Conservation (phyloP, 2,888 invertebrate genomes). For the Folsomia candida region DNA sequence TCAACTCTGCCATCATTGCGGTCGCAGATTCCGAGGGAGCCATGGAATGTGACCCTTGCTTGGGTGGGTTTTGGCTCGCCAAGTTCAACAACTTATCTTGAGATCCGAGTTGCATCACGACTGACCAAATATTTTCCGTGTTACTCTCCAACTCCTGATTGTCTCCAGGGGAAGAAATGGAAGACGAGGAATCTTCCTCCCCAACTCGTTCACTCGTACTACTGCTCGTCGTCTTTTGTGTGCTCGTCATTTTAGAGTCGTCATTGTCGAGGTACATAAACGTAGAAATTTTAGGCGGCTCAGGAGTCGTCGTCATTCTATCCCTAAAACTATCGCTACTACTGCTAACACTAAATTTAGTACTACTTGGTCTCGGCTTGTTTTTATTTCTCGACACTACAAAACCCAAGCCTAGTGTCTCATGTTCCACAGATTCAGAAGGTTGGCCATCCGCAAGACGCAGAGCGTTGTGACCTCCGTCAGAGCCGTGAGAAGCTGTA, state of each 20-base stretch:
- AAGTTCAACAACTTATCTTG: slow-evolving; percentile 9
- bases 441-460: slow-evolving; percentile 48
- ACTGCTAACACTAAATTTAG: slow-evolving; percentile 6
- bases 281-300: slow-evolving; percentile 47
- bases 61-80: neutral
- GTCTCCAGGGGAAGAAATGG: slow-evolving; percentile 3
- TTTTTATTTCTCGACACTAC: neutral
- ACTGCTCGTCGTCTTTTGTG: neutral
- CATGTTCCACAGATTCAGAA: slow-evolving; percentile 48
- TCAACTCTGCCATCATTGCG: neutral
- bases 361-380: slow-evolving; percentile 14
- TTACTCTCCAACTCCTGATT: slow-evolving; percentile 36
- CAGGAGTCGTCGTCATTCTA: slow-evolving; percentile 23
- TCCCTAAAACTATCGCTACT: neutral
- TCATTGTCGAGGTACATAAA: slow-evolving; percentile 44
- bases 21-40: neutral
- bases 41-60: neutral
- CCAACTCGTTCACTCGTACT: slow-evolving; percentile 12
- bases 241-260: slow-evolving; percentile 24
- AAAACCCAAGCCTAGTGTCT: slow-evolving; percentile 6
- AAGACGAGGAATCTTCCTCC: neutral
- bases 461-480: slow-evolving; percentile 47
- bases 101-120: slow-evolving; percentile 45
- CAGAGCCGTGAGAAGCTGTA: slow-evolving; percentile 35
- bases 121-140: slow-evolving; percentile 46